Evolutionary conservation across 1,140 invertebrate genomes (phyloP), one percentile per base, ranked within the genome.

Genomic region (Hyles euphorbiae): DNA sequence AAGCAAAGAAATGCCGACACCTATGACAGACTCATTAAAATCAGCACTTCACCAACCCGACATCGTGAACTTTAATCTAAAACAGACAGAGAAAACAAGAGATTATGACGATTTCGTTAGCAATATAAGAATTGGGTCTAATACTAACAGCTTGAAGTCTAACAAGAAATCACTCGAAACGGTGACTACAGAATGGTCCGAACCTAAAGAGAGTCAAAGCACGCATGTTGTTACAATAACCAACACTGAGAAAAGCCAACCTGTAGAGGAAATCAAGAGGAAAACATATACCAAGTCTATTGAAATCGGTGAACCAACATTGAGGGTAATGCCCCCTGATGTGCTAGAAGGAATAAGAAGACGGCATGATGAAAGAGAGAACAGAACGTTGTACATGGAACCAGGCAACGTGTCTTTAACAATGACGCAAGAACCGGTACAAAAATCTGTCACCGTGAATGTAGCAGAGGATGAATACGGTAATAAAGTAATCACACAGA

Each of bases 401-500:
- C 83, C 82, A 32, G 78, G 72, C 12, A 88, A 80, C 53, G 72
- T 88, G 45, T 84, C 83, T 3, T 59, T 88, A 34, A 87, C 86
- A 8, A 88, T 88, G 82, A 80, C 82, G 5, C 83, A 88, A 61
- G 86, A 89, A 51, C 89, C 88, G 3, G 69, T 83, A 49, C 86
- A 89, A 63, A 89, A 90, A 71, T 87, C 83, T 5, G 89, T 90
- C 5, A 89, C 83, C 32, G 88, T 90, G 0, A 90, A 87, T 59
- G 86, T 89, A 2, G 76, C 77, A 4, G 87, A 90, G 74, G 89
- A 90, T 63, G 87, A 87, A 71, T 88, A 80, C 56, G 89, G 88
- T 5, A 90, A 90, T 51, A 89, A 89, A 80, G 78, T 89, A 3
- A 87, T 89, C 10, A 90, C 83, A 45, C 88, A 89, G 71, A 90